Percentiles rank a stretch among this genome's conserved stretches.
Evolutionary conservation across 2,888 invertebrate species (phyloP).

Genomic region (Congeria kusceri): DNA sequence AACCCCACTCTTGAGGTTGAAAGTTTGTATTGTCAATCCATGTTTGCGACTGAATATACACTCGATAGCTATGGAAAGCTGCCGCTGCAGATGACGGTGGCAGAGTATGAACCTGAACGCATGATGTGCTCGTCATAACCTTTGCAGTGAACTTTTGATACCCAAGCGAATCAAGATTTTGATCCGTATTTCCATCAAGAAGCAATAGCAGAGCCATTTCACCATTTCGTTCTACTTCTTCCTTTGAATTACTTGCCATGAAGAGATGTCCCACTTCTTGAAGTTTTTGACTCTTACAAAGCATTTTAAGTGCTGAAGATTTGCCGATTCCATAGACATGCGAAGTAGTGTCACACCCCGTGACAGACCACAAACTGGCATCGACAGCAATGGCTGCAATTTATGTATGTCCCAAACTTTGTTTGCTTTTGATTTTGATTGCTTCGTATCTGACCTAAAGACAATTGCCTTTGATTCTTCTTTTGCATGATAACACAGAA

Average conservation of each 20-base stretch:
- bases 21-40: conserved; percentile 41
- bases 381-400: conserved; percentile 25
- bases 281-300: background rate
- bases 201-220: conserved; percentile 25
- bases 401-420: conserved; percentile 57
- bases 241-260: background rate
- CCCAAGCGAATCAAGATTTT: background rate
- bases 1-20: conserved; percentile 41
- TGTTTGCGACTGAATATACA: conserved; percentile 52
- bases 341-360: conserved; percentile 58
- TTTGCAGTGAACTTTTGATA: conserved; percentile 40
- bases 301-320: conserved; percentile 26
- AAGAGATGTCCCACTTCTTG: conserved; percentile 6
- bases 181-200: background rate
- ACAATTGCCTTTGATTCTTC: background rate
- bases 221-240: conserved; percentile 26
- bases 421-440: background rate
- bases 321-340: conserved; percentile 53
- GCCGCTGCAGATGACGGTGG: conserved; percentile 65
- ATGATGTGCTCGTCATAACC: conserved; percentile 29
- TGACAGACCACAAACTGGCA: conserved; percentile 28
- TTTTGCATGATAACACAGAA: conserved; percentile 59
- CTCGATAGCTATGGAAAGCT: conserved; percentile 43
- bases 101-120: conserved; percentile 59
- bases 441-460: conserved; percentile 30